These are phyloP conservation scores for Cepphus grylle DNA, from an alignment of 2,113 vertebrate species.

Conservation along the genomic window DNA sequence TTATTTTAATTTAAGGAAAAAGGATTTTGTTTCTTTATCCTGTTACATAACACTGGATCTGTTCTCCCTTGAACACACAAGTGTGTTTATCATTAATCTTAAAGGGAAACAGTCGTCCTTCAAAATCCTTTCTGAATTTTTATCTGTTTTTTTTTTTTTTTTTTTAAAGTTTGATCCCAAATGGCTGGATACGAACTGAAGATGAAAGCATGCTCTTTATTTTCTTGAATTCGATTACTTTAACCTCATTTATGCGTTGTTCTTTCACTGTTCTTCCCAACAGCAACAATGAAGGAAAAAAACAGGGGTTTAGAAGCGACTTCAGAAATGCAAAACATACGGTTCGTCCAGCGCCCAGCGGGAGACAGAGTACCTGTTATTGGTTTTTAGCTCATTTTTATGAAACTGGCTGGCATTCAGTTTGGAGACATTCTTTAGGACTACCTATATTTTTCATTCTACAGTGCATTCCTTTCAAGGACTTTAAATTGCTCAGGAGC, in stretches of 20 bases:
- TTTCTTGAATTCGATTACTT: constrained; percentile 4
- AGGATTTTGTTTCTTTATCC: constrained; percentile 62
- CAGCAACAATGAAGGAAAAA: neutral
- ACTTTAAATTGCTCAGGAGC: constrained; percentile 8
- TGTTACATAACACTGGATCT: constrained; percentile 55
- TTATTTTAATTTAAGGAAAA: constrained; percentile 57
- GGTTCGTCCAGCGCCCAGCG: neutral
- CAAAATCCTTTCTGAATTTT: constrained; percentile 7
- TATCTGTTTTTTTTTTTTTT: neutral
- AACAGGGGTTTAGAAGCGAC: neutral
- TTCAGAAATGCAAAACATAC: constrained; percentile 17
- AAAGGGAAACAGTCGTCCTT: constrained; percentile 38
- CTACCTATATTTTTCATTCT: constrained; percentile 28
- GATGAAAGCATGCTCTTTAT: neutral
- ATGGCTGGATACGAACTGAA: neutral
- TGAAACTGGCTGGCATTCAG: constrained; percentile 31
- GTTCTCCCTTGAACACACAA: constrained; percentile 42
- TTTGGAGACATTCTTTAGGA: constrained; percentile 33
- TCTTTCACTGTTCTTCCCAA: constrained; percentile 12
- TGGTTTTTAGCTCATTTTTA: constrained; percentile 4
- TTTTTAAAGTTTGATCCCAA: neutral
- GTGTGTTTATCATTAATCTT: constrained; percentile 63
- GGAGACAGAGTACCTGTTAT: constrained; percentile 20
- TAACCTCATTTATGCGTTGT: neutral
- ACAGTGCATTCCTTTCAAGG: neutral